Base-by-base conservation (phyloP, 2,797 vertebrate genomes). In the Helarctos malayanus region DNA sequence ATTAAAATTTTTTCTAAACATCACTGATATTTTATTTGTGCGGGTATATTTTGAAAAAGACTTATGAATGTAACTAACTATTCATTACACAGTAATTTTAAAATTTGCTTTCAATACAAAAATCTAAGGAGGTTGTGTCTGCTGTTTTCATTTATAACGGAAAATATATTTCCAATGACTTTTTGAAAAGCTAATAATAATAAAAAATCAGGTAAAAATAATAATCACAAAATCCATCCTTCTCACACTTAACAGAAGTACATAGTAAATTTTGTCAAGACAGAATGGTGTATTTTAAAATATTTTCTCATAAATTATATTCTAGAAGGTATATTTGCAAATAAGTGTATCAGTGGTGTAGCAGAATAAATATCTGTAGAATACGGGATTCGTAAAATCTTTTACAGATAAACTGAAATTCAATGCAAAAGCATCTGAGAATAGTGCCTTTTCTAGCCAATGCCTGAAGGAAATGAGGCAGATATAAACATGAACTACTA, bases 101-200 rank as follows among this genome's bases (percentile, higher is more conserved):
- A 98, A 98, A 98, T 97, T 98, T 97, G 95, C 96, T 98, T 98
- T 98, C 90, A 97, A 97, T 98, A 97, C 82, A 97, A 97, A 98
- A 97, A 98, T 97, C 96, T 98, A 95, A 97, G 97, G 90, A 94
- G 35, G 8, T 52, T 97, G 81, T 97, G 63, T 96, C 96, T 95
- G 97, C 68, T 59, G 98, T 98, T 98, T 89, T 89, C 15, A 98
- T 97, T 98, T 97, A 95, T 91, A 98, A 96, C 96, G 97, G 96
- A 98, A 79, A 95, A 89, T 97, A 49, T 97, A 97, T 96, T 98
- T 98, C 57, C 61, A 95, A 90, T 97, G 68, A 96, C 41, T 41
- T 41, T 41, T 35, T 81, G 8, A 73, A 87, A 94, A 56, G 32
- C 41, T 47, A 80, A 61, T 59, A 87, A 69, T 38, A 27, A 71